phyloP scores from a whole-genome alignment of 1,140 invertebrate species.

The Brachionus sp. region DNA sequence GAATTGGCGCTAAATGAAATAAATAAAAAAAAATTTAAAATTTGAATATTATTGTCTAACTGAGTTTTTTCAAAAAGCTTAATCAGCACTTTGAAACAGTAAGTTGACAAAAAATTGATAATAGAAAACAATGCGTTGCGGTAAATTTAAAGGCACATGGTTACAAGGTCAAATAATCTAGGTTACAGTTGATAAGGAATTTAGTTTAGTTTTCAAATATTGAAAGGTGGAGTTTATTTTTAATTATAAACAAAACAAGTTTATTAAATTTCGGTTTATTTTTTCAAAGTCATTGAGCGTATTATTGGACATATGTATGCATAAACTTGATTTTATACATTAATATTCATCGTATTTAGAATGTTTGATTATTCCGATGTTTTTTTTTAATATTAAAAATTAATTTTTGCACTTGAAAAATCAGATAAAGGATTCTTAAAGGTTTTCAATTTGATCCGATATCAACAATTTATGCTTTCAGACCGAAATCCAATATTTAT shows the following conservation, averaged over 20 bases:
- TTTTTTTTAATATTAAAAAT: not conserved
- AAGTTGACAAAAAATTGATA: not conserved
- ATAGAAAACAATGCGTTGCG: not conserved
- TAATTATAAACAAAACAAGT: not conserved
- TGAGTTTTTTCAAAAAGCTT: too few relatives aligned
- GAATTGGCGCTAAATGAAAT: too few relatives aligned
- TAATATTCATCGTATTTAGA: not conserved
- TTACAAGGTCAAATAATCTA: not conserved
- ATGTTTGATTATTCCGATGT: not conserved
- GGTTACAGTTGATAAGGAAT: not conserved
- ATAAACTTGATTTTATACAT: not conserved
- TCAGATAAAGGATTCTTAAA: not conserved
- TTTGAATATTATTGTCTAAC: too few relatives aligned
- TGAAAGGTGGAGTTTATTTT: not conserved
- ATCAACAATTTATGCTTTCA: too few relatives aligned
- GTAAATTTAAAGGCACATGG: not conserved
- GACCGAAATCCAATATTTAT: too few relatives aligned
- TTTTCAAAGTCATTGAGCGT: not conserved
- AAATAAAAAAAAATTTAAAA: too few relatives aligned
- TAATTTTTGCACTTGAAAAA: not conserved
- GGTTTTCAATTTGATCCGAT: not conserved
- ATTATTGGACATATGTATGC: not conserved
- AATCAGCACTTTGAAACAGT: not conserved
- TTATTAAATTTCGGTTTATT: not conserved
- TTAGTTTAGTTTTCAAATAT: not conserved